Base-by-base conservation (phyloP, 1,140 invertebrate species). In the Pseudoatta argentina region DNA sequence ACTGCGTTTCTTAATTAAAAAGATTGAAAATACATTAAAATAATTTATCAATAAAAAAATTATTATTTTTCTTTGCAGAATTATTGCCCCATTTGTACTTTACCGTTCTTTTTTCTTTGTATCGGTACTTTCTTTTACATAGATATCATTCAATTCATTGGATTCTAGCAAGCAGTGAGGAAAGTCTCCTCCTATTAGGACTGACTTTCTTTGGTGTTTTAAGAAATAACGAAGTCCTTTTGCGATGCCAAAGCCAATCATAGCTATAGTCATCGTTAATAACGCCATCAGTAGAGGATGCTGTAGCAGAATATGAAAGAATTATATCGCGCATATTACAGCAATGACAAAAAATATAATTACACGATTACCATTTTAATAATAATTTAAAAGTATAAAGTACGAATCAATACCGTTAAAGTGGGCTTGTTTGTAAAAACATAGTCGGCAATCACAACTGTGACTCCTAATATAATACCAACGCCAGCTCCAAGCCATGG, bases 401-500 rank as follows among this genome's bases (percentile, higher is more conserved):
- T 18, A 30, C 18, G 6, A 30, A 57, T 77, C 51, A 95, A 96
- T 96, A 97, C 97, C 87, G 95, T 96, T 89, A 97, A 93, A 79
- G 97, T 96, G 44, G 97, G 97, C 93, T 96, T 96, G 81, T 96
- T 94, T 78, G 97, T 96, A 78, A 97, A 95, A 67, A 96, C 95
- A 89, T 96, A 97, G 93, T 98, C 97, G 82, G 96, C 96, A 78
- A 98, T 96, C 69, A 97, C 97, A 73, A 98, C 96, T 64, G 96
- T 93, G 77, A 97, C 96, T 69, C 97, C 97, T 53, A 97, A 91
- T 78, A 97, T 96, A 59, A 98, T 96, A 64, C 97, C 97, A 88
- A 97, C 94, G 30, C 96, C 97, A 89, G 97, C 96, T 87, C 97
- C 97, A 24, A 98, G 94, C 97, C 97, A 97, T 12, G 97, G 97